Evolutionary conservation across 2,888 invertebrate species (phyloP).

Genomic region (Tetranychus truncatus): DNA sequence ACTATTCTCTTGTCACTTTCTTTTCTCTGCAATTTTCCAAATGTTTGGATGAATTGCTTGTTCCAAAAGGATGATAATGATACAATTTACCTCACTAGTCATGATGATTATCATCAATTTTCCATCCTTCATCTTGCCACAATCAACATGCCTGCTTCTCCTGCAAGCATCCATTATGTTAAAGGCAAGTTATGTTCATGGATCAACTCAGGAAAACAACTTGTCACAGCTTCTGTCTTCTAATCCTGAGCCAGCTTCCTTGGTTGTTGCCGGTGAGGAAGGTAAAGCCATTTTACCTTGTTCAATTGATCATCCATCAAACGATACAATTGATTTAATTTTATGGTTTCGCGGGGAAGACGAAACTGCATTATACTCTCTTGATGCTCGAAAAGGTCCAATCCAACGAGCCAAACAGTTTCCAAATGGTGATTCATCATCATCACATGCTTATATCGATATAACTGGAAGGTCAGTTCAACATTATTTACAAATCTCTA

Average conservation of each 20-base stretch:
- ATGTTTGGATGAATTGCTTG: too few relatives aligned
- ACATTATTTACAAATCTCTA: neutral
- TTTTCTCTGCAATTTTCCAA: too few relatives aligned
- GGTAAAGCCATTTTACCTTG: constrained; percentile 21
- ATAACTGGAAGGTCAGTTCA: constrained; percentile 5
- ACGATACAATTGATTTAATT: constrained; percentile 22
- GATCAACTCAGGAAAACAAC: neutral
- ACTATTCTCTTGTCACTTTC: too few relatives aligned
- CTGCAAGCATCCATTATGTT: neutral
- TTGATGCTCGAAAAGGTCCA: constrained; percentile 20
- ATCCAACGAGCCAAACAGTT: constrained; percentile 21
- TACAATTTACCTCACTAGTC: neutral
- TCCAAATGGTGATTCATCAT: constrained; percentile 19
- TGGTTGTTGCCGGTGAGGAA: constrained; percentile 9
- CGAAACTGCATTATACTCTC: constrained; percentile 21
- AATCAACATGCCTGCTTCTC: neutral
- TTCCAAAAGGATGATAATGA: too few relatives aligned
- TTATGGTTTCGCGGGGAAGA: constrained; percentile 22
- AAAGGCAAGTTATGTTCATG: neutral
- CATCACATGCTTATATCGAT: constrained; percentile 12
- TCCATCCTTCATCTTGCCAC: neutral
- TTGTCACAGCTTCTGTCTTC: neutral
- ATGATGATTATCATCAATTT: neutral
- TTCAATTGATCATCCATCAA: constrained; percentile 15
- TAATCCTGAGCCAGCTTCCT: neutral